A percentile compares a stretch with the other conserved stretches of the same genome.
Conservation (phyloP, 2,113 vertebrate species). For the Sinocyclocheilus rhinocerous region DNA sequence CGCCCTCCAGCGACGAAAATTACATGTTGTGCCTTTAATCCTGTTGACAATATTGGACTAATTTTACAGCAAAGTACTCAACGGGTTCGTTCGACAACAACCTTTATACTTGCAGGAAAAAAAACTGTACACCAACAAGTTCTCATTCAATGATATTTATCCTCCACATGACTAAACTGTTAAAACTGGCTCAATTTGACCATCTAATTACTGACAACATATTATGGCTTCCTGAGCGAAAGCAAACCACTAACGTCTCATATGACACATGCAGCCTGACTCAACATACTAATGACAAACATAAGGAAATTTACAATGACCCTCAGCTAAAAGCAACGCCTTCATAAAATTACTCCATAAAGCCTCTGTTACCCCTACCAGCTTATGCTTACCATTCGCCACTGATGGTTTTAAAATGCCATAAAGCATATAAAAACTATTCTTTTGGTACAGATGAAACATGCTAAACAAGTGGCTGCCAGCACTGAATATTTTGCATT, state of each 20-base stretch:
- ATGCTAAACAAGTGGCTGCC: slow-evolving; percentile 13
- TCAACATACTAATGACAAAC: neutral
- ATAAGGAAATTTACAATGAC: slow-evolving; percentile 12
- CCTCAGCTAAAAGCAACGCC: neutral
- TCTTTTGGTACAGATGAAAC: neutral
- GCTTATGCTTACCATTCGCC: neutral
- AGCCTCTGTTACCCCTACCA: neutral
- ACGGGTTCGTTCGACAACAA: slow-evolving; percentile 19
- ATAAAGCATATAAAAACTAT: neutral
- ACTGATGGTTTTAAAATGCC: neutral
- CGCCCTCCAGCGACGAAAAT: no score
- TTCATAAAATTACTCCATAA: neutral
- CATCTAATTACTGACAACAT: slow-evolving; percentile 7
- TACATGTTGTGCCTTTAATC: neutral
- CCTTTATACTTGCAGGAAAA: neutral
- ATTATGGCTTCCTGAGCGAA: slow-evolving; percentile 6
- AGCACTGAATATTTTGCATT: slow-evolving; percentile 1
- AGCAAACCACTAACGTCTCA: neutral
- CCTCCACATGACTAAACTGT: neutral
- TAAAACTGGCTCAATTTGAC: neutral
- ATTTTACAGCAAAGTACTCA: slow-evolving; percentile 22
- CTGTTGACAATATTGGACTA: slow-evolving; percentile 23
- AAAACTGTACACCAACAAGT: slow-evolving; percentile 21
- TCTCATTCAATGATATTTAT: slow-evolving; percentile 10
- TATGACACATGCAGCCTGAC: slow-evolving; percentile 7